Base-by-base conservation (phyloP, 2,888 invertebrate genomes). In the Ophioninae sp. region DNA sequence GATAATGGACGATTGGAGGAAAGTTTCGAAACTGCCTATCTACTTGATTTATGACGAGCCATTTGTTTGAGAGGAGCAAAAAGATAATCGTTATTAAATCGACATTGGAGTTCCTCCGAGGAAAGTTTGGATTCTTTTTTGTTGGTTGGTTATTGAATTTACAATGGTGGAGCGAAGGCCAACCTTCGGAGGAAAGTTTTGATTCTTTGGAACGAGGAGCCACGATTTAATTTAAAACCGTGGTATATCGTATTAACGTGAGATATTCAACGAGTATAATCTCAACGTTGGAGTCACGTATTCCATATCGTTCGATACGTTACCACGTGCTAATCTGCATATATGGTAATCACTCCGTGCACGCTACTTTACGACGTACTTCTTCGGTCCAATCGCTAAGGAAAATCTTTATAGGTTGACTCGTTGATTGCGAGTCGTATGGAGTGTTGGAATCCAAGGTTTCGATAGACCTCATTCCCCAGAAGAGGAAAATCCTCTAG, bases 191-290 rank as follows among this genome's bases (percentile, higher is more conserved):
- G 37, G 37, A 58, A 82, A 85, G 71, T 86, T 86, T 80, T 61
- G 82, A 79, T 82, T 82, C 81, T 86, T 86, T 64, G 75, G 75
- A 76, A 71, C 79, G 75, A 84, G 85, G 63, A 65, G 69, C 79
- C 77, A 30, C 76, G 68, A 81, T 76, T 68, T 78, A 79, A 84
- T 73, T 81, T 81, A 76, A 79, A 78, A 75, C 67, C 64, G 68
- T 76, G 23, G 37, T 22, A 39, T 56, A 59, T 39, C 41, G 71
- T 72, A 79, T 75, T 58, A 69, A 81, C 67, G 64, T 64, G 37
- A 22, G 71, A 56, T 30, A 30, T 41, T 63, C 44, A 41, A 58
- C 22, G 64, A 44, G 51, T 51, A 5, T 23, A 75, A 22, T n/a
- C 58, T 61, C 65, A 10, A 65, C 71, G 23, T 10, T 22, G 44